Evolutionary conservation across 2,797 vertebrate species (phyloP).

Genomic region (Malacoctenus gilli): DNA sequence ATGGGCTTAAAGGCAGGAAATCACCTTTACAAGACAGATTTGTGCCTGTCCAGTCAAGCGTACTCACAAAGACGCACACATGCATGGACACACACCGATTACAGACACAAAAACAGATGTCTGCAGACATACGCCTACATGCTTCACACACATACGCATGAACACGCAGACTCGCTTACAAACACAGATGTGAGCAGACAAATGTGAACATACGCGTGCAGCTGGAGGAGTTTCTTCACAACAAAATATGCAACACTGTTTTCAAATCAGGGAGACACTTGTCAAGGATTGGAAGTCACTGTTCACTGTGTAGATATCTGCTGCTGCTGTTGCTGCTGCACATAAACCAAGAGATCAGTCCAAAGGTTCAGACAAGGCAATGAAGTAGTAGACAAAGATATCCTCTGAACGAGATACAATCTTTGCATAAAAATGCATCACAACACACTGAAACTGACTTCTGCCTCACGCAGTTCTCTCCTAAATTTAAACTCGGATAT

Average conservation of each 20-base stretch:
- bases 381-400: neutral
- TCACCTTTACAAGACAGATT: conserved; percentile 29
- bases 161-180: conserved; percentile 27
- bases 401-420: conserved; percentile 2
- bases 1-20: neutral
- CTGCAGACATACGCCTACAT: conserved; percentile 50
- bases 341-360: neutral
- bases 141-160: conserved; percentile 45
- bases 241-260: neutral
- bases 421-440: neutral
- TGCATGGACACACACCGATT: conserved; percentile 47
- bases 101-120: conserved; percentile 58
- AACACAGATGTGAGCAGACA: conserved; percentile 54
- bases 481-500: neutral
- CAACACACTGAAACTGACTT: neutral
- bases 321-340: neutral
- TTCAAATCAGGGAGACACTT: conserved; percentile 17
- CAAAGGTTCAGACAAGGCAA: too few relatives aligned
- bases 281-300: conserved; percentile 3
- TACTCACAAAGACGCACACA: conserved; percentile 38
- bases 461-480: neutral
- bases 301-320: too few relatives aligned
- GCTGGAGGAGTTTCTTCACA: conserved; percentile 40
- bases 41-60: conserved; percentile 35
- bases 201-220: conserved; percentile 26